Conservation (phyloP, 1,140 invertebrate species). For the Chironomus striatipennis region DNA sequence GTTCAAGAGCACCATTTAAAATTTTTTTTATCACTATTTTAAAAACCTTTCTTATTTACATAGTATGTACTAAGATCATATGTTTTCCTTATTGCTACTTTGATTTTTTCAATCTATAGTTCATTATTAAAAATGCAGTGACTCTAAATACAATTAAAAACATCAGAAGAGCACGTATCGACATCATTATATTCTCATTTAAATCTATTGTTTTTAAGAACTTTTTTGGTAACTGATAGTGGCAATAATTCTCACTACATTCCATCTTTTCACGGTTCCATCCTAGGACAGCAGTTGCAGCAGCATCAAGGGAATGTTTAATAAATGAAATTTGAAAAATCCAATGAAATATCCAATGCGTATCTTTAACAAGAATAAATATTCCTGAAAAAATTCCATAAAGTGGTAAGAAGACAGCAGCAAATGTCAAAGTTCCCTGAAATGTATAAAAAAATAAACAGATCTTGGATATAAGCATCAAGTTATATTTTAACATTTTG, state of each 20-base stretch:
- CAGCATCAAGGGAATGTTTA: background rate
- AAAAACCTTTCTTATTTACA: no score
- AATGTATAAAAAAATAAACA: background rate
- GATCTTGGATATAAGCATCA: background rate
- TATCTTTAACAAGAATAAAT: background rate
- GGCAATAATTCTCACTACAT: background rate
- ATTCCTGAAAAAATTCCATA: conserved; percentile 1
- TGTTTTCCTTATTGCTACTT: no score
- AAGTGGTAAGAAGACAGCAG: background rate
- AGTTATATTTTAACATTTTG: no score
- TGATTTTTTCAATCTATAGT: background rate
- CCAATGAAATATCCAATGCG: background rate
- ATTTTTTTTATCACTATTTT: no score
- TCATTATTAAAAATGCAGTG: background rate
- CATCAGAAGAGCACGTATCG: background rate
- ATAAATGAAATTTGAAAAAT: conserved; percentile 6
- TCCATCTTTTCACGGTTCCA: background rate
- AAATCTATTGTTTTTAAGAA: background rate
- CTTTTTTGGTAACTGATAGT: background rate
- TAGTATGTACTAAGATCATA: no score
- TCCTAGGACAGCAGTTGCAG: background rate
- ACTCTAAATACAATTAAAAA: background rate
- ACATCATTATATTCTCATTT: background rate
- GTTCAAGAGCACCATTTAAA: no score
- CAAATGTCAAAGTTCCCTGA: background rate